phyloP scores from a whole-genome alignment of 2,113 vertebrate genomes.

The Xiphophorus hellerii region DNA sequence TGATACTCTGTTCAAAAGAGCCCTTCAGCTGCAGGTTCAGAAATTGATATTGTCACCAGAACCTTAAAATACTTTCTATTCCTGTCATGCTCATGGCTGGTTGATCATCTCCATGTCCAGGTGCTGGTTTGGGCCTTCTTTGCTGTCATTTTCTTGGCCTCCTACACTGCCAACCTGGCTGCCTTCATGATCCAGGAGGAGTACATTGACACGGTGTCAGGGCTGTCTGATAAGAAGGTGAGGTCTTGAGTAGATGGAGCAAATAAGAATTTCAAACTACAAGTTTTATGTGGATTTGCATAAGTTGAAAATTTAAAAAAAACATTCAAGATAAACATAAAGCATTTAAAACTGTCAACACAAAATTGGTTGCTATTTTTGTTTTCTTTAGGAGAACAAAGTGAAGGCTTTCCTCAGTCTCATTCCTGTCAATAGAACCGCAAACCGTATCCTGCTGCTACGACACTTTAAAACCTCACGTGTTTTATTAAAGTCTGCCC shows the following conservation, averaged over 20 bases:
- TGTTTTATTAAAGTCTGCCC: slow-evolving; percentile 5
- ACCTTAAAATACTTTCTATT: slow-evolving; percentile 15
- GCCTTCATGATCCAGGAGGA: slow-evolving; percentile 99
- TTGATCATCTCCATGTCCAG: slow-evolving; percentile 79
- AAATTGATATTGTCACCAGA: slow-evolving; percentile 9
- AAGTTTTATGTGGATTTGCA: background rate
- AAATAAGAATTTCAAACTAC: background rate
- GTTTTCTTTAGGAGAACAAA: background rate
- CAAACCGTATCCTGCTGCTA: slow-evolving; percentile 16
- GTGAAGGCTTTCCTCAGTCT: background rate
- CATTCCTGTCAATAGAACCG: slow-evolving; percentile 18
- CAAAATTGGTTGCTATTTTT: background rate
- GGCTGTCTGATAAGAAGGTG: slow-evolving; percentile 95
- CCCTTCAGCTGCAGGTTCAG: slow-evolving; percentile 6
- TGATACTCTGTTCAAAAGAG: background rate
- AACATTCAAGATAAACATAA: background rate
- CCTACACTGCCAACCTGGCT: slow-evolving; percentile 99
- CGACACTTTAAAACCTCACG: slow-evolving; percentile 30
- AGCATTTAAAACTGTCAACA: background rate
- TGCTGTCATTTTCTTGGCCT: slow-evolving; percentile 99
- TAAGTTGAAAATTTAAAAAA: background rate
- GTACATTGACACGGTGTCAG: slow-evolving; percentile 94
- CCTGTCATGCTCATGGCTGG: slow-evolving; percentile 27
- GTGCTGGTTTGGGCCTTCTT: slow-evolving; percentile 98
- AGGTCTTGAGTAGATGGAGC: background rate